Conservation (phyloP, 2,797 vertebrate species). For the Catamblyrhynchus diadema region DNA sequence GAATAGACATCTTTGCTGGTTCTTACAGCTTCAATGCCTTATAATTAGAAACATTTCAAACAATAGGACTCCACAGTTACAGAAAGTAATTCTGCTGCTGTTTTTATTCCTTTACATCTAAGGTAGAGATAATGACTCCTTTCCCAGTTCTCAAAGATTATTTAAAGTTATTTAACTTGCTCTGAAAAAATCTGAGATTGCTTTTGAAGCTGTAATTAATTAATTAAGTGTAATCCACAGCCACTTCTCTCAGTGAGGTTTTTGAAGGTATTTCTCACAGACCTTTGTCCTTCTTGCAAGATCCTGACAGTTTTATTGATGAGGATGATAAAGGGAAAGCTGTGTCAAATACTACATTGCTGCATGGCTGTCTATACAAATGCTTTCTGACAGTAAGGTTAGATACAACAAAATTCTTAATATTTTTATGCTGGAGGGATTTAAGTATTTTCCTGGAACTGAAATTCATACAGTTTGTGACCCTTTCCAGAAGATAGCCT, state of each 20-base stretch:
- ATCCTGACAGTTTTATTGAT: not conserved
- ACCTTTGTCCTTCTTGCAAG: not conserved
- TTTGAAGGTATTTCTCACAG: not conserved
- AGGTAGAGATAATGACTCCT: not conserved
- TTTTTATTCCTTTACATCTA: not conserved
- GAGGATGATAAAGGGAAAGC: not conserved
- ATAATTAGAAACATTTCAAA: constrained; percentile 19
- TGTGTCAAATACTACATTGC: not conserved
- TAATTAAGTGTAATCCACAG: not conserved
- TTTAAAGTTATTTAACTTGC: not conserved
- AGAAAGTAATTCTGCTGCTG: not conserved
- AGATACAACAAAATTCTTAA: not conserved
- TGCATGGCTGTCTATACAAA: not conserved
- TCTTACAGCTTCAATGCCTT: not conserved
- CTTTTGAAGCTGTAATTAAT: not conserved
- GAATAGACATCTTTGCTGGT: not conserved
- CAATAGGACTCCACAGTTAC: not conserved
- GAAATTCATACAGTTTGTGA: not conserved
- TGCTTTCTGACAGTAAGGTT: not conserved
- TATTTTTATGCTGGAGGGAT: not conserved
- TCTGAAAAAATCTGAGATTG: not conserved
- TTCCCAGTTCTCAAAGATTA: not conserved
- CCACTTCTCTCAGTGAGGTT: not conserved
- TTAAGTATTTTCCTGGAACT: not conserved
- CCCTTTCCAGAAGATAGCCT: not conserved